Base-by-base conservation (phyloP, 2,888 invertebrate species). In the Rapana venosa region DNA sequence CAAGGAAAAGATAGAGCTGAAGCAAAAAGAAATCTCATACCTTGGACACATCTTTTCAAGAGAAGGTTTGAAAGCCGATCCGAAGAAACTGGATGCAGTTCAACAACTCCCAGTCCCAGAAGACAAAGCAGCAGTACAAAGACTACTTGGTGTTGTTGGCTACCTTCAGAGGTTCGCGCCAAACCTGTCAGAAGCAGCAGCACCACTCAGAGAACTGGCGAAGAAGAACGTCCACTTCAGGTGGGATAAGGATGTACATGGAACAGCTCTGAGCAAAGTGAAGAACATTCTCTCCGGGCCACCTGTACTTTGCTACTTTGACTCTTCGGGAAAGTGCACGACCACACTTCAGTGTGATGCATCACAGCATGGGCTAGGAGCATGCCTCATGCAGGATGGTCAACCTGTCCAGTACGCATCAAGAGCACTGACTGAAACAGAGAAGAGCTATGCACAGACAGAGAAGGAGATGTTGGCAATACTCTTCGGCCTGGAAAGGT, bases 221-320 rank as follows among this genome's bases (percentile, higher is more conserved):
- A 91, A 90, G 56, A 61, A 89, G 17, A 87, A 90, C 17, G 88
- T 17, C 32, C 61, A 88, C 13, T 91, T 90, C 47, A 20, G 17
- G 1, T 92, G 90, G 89, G 83, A 90, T 58, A 66, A 74, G 20
- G 36, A 89, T 35, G 88, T 90, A 17, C 91, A 91, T 61, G 91
- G 88, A 20, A 86, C 90, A 85, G 70, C 87, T 30, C 81, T 92
- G n/a, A 47, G 85, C 5, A 35, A 91, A 22, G 61, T 91, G 15
- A 92, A 90, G 61, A 26, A 74, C 17, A 83, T 90, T 22, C 83
- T 92, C n/a, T 35, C 90, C 13, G 26, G 81, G 32, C 61, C 90
- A 26, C 92, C 91, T 35, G 90, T 92, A 17, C 56, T 92, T 56
- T 81, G 83, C 36, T 92, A 90, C 70, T 92, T 91, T 88, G 92